phyloP scores from a whole-genome alignment of 1,140 invertebrate species.

The Saccostrea cuccullata region DNA sequence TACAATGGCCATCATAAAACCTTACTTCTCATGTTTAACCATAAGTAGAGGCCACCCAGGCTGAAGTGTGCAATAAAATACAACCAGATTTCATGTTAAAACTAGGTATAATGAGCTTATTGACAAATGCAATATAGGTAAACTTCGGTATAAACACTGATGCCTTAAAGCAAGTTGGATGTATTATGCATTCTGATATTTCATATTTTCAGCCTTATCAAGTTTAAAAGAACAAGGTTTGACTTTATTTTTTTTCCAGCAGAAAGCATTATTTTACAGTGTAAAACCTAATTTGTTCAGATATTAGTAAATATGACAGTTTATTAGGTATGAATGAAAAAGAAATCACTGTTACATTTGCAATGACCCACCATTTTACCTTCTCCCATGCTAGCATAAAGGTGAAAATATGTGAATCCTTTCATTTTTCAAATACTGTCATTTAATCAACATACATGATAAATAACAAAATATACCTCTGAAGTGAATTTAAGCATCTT shows the following conservation, averaged over 20 bases:
- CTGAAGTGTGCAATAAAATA: conserved; percentile 37
- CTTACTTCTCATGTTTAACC: conserved; percentile 41
- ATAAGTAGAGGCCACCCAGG: conserved; percentile 51
- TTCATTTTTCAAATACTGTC: background rate
- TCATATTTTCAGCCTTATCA: background rate
- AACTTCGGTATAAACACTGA: background rate
- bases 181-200: background rate
- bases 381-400: conserved; percentile 23
- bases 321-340: no score
- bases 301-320: no score
- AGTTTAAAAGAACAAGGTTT: background rate
- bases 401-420: background rate
- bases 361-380: background rate
- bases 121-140: background rate
- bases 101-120: background rate
- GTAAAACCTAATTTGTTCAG: background rate
- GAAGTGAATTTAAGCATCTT: no score
- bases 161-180: background rate
- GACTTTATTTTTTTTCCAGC: background rate
- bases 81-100: background rate
- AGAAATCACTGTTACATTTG: background rate
- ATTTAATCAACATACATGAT: no score
- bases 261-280: background rate
- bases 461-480: no score
- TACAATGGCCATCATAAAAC: background rate